These are phyloP conservation scores for Ctenicera cuprea DNA, from an alignment of 2,888 invertebrate genomes.

Conservation along the genomic window DNA sequence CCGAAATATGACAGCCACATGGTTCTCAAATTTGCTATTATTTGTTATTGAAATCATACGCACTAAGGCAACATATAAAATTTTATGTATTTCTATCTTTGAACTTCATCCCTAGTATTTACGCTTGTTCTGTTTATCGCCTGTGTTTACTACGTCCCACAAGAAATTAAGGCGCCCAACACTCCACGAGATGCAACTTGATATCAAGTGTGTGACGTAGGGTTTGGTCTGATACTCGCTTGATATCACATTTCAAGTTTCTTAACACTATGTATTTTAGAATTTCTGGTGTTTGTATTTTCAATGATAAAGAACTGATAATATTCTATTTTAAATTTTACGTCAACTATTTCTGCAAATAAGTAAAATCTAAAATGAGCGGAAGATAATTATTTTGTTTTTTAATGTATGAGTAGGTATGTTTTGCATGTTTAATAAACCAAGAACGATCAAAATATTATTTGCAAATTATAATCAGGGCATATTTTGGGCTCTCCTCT, in stretches of 20 bases:
- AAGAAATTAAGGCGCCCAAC: slow-evolving; percentile 23
- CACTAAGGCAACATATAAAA: background rate
- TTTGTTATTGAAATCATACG: background rate
- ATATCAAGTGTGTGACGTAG: slow-evolving; percentile 42
- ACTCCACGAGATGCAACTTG: slow-evolving; percentile 39
- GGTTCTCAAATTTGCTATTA: background rate
- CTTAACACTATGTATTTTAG: slow-evolving; percentile 34
- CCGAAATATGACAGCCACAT: background rate
- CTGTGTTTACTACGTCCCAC: slow-evolving; percentile 17
- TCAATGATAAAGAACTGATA: slow-evolving; percentile 30
- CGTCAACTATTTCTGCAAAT: too few relatives aligned
- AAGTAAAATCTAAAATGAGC: too few relatives aligned
- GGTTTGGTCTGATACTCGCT: slow-evolving; percentile 24
- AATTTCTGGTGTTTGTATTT: slow-evolving; percentile 17
- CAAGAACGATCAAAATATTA: too few relatives aligned
- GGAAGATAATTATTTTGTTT: too few relatives aligned
- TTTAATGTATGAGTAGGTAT: too few relatives aligned
- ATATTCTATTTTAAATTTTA: slow-evolving; percentile 16
- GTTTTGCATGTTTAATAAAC: too few relatives aligned
- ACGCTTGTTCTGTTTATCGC: slow-evolving; percentile 1
- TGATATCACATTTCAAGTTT: slow-evolving; percentile 43
- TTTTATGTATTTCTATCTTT: background rate
- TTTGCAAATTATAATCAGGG: too few relatives aligned
- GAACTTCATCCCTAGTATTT: slow-evolving; percentile 30
- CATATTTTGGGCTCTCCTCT: too few relatives aligned